Percentiles rank a stretch among this genome's conserved stretches.
These are phyloP conservation scores for Scomber colias DNA, from an alignment of 2,113 vertebrate genomes.

Conservation along the genomic window DNA sequence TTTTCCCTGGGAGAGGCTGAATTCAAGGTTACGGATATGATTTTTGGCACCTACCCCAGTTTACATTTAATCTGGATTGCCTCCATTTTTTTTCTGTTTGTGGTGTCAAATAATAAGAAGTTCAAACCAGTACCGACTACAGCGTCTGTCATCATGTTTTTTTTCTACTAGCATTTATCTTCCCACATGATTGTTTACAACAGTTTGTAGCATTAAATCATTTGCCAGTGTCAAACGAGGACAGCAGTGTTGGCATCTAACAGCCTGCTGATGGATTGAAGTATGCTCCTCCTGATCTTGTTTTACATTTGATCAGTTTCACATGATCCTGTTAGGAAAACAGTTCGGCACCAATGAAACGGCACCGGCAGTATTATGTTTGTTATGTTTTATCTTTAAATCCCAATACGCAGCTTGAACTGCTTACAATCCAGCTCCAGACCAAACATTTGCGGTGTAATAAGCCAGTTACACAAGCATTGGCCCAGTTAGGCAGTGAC, in stretches of 20 bases:
- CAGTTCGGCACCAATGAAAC: conserved; percentile 4
- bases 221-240: not conserved
- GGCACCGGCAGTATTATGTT: not conserved
- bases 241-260: not conserved
- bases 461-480: conserved; percentile 67
- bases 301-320: conserved; percentile 14
- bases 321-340: not conserved
- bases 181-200: not conserved
- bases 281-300: not conserved
- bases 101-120: no score
- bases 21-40: not conserved
- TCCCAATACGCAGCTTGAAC: conserved; percentile 1
- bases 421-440: conserved; percentile 19
- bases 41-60: no score
- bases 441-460: conserved; percentile 44
- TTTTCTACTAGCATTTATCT: not conserved
- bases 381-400: conserved; percentile 1
- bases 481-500: conserved; percentile 64
- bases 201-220: not conserved
- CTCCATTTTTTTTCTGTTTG: no score
- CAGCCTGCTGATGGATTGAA: not conserved
- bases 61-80: no score
- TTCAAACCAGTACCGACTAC: no score
- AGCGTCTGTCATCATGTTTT: no score
- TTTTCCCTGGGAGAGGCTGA: conserved; percentile 14